phyloP scores from a whole-genome alignment of 2,113 vertebrate species.

The Plecturocebus donacophilus region DNA sequence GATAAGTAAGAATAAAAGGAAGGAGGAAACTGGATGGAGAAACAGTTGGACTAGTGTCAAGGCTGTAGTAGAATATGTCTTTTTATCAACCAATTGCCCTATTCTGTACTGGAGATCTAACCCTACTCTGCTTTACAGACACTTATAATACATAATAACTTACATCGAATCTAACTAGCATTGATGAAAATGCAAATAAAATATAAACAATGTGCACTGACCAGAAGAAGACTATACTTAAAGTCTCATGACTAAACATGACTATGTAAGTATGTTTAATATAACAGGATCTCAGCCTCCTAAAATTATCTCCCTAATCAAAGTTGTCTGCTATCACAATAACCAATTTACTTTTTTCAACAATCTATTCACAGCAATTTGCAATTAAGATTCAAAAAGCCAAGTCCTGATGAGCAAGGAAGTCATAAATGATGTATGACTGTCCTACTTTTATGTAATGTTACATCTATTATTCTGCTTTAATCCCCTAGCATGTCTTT shows the following conservation, averaged over 20 bases:
- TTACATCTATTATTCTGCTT: slow-evolving; percentile 82
- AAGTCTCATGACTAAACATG: slow-evolving; percentile 60
- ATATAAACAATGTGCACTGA: slow-evolving; percentile 48
- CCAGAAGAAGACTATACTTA: slow-evolving; percentile 74
- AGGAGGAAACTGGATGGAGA: neutral
- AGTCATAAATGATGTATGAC: slow-evolving; percentile 82
- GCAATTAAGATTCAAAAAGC: slow-evolving; percentile 83
- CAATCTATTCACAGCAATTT: slow-evolving; percentile 74
- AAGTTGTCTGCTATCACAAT: slow-evolving; percentile 81
- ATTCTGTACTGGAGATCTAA: neutral
- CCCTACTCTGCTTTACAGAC: neutral
- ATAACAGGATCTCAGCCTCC: slow-evolving; percentile 61
- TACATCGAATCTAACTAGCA: neutral
- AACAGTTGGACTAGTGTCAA: neutral
- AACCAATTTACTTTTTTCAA: slow-evolving; percentile 81
- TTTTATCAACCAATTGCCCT: neutral
- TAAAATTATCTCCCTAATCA: slow-evolving; percentile 83
- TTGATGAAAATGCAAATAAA: slow-evolving; percentile 68
- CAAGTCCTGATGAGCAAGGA: slow-evolving; percentile 75
- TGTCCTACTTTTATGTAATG: slow-evolving; percentile 76
- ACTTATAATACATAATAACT: slow-evolving; percentile 16
- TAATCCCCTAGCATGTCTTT: slow-evolving; percentile 76
- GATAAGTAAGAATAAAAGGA: neutral
- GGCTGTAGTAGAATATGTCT: neutral
- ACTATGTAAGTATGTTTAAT: slow-evolving; percentile 65